These are phyloP conservation scores for Chaetodon trifascialis DNA, from an alignment of 2,113 vertebrate genomes.

Conservation along the genomic window DNA sequence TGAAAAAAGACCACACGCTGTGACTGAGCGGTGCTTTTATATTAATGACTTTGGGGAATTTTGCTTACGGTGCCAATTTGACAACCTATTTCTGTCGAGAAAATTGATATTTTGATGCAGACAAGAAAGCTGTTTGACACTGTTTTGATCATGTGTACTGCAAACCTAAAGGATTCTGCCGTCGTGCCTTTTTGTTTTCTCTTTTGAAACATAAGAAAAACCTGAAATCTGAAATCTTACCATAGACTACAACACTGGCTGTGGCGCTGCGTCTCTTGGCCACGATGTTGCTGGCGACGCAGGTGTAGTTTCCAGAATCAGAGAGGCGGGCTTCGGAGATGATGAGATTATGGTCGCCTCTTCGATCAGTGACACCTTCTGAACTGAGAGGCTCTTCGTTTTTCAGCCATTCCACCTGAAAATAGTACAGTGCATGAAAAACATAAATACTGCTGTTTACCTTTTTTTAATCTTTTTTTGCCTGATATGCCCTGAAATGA, in stretches of 20 bases:
- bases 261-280: conserved; percentile 91
- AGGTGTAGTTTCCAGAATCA: conserved; percentile 94
- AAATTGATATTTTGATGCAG: conserved; percentile 36
- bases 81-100: conserved; percentile 7
- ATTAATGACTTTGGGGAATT: conserved; percentile 58
- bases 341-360: conserved; percentile 91
- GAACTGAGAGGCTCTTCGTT: conserved; percentile 84
- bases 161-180: background rate
- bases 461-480: too few relatives aligned
- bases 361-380: conserved; percentile 87
- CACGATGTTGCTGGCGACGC: conserved; percentile 93
- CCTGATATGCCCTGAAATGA: background rate
- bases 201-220: background rate
- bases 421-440: background rate
- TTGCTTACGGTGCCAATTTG: conserved; percentile 35
- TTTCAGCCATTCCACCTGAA: conserved; percentile 81
- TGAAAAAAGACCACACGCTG: conserved; percentile 34
- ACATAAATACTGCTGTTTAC: background rate
- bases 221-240: conserved; percentile 76
- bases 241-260: conserved; percentile 90
- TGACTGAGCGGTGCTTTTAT: conserved; percentile 42
- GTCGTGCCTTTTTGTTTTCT: background rate
- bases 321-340: conserved; percentile 90
- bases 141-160: conserved; percentile 6
- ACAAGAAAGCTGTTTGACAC: conserved; percentile 13